Conservation (phyloP, 2,888 invertebrate genomes). For the Ectemnius continuus region DNA sequence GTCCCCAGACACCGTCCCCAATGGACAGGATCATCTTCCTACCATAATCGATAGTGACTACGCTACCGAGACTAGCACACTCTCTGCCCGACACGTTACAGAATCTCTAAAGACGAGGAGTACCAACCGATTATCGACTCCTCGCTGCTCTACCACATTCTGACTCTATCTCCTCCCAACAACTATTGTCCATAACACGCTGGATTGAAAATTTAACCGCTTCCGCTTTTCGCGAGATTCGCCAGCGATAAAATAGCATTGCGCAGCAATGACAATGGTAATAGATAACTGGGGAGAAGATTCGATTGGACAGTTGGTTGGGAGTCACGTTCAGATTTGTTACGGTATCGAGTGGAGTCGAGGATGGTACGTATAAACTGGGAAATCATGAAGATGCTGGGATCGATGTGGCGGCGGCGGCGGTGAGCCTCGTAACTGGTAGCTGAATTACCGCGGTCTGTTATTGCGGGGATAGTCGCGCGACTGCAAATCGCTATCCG, state of each 20-base stretch:
- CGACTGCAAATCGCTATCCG: slow-evolving; percentile 22
- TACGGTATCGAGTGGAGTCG: slow-evolving; percentile 52
- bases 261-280: slow-evolving; percentile 75
- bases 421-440: slow-evolving; percentile 41
- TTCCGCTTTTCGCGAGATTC: slow-evolving; percentile 37
- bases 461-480: slow-evolving; percentile 42
- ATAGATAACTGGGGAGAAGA: slow-evolving; percentile 71
- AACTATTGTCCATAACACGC: too few relatives aligned
- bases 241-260: slow-evolving; percentile 66
- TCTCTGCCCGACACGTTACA: too few relatives aligned
- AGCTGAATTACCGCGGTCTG: slow-evolving; percentile 40
- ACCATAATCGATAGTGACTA: not conserved
- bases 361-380: slow-evolving; percentile 37
- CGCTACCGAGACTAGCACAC: too few relatives aligned
- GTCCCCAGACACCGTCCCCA: not conserved
- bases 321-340: slow-evolving; percentile 59
- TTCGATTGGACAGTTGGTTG: slow-evolving; percentile 32
- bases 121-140: too few relatives aligned
- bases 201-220: too few relatives aligned
- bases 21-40: not conserved
- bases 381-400: slow-evolving; percentile 41
- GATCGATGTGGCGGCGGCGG: slow-evolving; percentile 28
- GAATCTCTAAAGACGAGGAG: not conserved
- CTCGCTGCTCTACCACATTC: too few relatives aligned
- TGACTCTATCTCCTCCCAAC: too few relatives aligned